These are phyloP conservation scores for Nasonia oneida DNA, from an alignment of 2,888 invertebrate species.

Conservation along the genomic window DNA sequence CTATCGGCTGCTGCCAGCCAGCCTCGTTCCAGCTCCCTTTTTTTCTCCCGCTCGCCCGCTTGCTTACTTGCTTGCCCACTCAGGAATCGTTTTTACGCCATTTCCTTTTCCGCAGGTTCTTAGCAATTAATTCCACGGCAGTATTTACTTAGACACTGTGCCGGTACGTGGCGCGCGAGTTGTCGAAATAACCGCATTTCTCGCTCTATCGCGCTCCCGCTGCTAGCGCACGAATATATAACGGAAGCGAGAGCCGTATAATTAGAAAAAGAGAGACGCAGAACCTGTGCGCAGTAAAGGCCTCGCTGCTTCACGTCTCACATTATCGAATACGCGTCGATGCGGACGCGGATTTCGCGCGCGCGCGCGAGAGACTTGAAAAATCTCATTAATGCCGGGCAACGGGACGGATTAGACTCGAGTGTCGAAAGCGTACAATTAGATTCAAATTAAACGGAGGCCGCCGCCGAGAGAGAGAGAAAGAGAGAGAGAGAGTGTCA, in stretches of 20 bases:
- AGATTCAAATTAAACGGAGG: conserved; percentile 38
- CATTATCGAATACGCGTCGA: neutral
- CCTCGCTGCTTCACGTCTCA: neutral
- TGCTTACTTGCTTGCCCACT: conserved; percentile 28
- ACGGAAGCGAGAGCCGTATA: conserved; percentile 57
- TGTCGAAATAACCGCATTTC: conserved; percentile 58
- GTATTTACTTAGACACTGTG: conserved; percentile 58
- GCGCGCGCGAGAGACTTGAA: neutral
- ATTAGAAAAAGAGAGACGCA: conserved; percentile 49
- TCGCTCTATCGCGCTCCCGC: conserved; percentile 20
- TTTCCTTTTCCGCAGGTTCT: conserved; percentile 61
- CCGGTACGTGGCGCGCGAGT: conserved; percentile 8
- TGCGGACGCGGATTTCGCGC: neutral
- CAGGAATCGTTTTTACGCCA: conserved; percentile 59
- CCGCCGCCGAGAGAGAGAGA: too few species aligned
- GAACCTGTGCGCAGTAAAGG: conserved; percentile 9
- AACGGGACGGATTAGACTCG: neutral
- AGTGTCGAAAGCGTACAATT: conserved; percentile 31
- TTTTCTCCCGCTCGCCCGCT: conserved; percentile 19
- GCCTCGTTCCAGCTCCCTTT: conserved; percentile 13
- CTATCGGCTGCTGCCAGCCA: conserved; percentile 38
- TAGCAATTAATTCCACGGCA: conserved; percentile 60
- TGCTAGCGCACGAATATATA: conserved; percentile 12
- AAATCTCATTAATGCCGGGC: conserved; percentile 23
- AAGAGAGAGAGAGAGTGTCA: neutral